Conservation (phyloP, 1,140 invertebrate species). For the Drosophila busckii region DNA sequence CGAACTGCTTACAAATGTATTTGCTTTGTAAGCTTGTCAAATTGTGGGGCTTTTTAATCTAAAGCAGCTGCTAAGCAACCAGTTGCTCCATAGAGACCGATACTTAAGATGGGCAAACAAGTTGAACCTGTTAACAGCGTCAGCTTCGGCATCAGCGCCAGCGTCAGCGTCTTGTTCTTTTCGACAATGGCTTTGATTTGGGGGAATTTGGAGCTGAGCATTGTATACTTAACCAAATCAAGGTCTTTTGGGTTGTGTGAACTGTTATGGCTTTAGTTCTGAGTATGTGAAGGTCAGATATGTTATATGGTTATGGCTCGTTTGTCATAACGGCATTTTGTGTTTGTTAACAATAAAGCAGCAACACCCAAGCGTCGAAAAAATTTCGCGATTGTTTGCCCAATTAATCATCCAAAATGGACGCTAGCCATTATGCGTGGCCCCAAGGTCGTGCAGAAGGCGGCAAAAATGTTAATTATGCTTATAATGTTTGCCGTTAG, state of each 20-base stretch:
- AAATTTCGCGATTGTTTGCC: conserved; percentile 46
- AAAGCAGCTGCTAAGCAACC: no score
- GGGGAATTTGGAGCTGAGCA: conserved; percentile 18
- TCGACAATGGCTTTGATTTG: conserved; percentile 19
- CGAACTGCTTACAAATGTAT: no score
- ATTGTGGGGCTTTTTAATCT: no score
- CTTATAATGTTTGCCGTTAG: conserved; percentile 11
- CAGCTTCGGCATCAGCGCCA: not conserved
- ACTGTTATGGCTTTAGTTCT: conserved; percentile 2
- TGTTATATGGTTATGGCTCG: no score
- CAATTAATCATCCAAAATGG: conserved; percentile 61
- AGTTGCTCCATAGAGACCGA: not conserved
- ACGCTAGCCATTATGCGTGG: conserved; percentile 31
- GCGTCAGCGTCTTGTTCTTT: not conserved
- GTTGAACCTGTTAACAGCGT: conserved; percentile 17
- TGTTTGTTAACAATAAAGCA: conserved; percentile 44
- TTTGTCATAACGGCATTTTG: conserved; percentile 48
- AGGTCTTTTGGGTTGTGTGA: conserved; percentile 26
- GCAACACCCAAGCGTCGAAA: conserved; percentile 14
- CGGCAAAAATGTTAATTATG: conserved; percentile 39
- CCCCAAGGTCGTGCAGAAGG: conserved; percentile 45
- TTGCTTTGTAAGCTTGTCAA: no score
- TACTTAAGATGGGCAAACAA: conserved; percentile 6
- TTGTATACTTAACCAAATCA: conserved; percentile 34
- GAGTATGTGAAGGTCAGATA: conserved; percentile 61